Base-by-base conservation (phyloP, 2,113 vertebrate genomes). In the Sphaerodactylus townsendi region DNA sequence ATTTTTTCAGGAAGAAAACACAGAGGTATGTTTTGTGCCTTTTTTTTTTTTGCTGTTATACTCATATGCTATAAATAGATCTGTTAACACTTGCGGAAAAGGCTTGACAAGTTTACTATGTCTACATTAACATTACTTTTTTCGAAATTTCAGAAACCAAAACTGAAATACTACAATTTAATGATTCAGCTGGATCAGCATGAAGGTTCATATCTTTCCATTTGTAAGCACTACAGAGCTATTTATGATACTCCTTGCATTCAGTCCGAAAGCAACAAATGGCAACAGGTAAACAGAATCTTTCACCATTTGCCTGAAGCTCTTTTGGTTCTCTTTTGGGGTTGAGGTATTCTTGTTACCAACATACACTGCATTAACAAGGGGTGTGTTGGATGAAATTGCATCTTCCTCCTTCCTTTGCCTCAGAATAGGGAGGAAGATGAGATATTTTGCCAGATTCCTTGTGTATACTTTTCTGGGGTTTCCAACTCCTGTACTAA, bases 111-210 rank as follows among this genome's bases (percentile, higher is more conserved):
- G 8, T 35, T 81, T 73, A 10, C 10, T 68, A 8, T 39, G 79
- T 65, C 79, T 88, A 8, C 77, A 30, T 79, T 90, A 79, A 91
- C 86, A 84, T 1, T 69, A 82, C 4, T 66, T 41, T 86, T 73
- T 46, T 85, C 91, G 37, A 71, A 77, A 23, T 68, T 91, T 56
- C 93, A 99, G 98, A 98, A 99, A 91, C 94, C 95, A 76, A 99
- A 99, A 93, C 95, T 99, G 94, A 99, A 99, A 92, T 99, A 99
- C 90, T 99, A 99, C 95, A 98, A 99, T 92, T 95, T 99, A 94
- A 99, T 99, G 99, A 99, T 99, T 94, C 98, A 99, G 90, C 96
- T 99, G 89, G 99, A 99, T 93, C 98, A 97, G 77, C 99, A 99
- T 2, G 99, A 99, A 92, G 99, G 98, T 64, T 99, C 98, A 82